These are phyloP conservation scores for Coilia nasus DNA, from an alignment of 2,797 vertebrate species.

Conservation along the genomic window DNA sequence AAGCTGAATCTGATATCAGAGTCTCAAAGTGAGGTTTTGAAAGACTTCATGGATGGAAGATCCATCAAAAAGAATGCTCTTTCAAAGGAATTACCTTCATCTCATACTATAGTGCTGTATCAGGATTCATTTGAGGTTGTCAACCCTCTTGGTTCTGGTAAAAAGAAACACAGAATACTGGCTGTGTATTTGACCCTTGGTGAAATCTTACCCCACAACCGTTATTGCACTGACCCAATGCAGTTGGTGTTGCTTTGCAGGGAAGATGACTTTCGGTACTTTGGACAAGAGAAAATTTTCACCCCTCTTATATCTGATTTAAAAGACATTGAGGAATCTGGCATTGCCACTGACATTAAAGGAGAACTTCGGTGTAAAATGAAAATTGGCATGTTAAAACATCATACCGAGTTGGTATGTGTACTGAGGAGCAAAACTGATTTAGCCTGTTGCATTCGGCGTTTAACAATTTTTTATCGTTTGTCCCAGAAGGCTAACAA, in stretches of 20 bases:
- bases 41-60: neutral
- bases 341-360: neutral
- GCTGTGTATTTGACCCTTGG: neutral
- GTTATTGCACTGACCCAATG: neutral
- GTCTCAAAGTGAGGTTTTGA: neutral
- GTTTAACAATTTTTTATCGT: too few relatives aligned
- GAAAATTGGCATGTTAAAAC: too few relatives aligned
- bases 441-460: too few relatives aligned
- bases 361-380: too few relatives aligned
- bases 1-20: too few relatives aligned
- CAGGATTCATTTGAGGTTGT: neutral
- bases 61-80: neutral
- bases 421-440: too few relatives aligned
- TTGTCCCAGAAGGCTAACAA: too few relatives aligned
- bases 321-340: neutral
- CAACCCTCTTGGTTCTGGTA: neutral
- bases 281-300: neutral
- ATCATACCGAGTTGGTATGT: too few relatives aligned
- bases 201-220: neutral
- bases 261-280: neutral
- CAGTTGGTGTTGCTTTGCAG: neutral
- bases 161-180: neutral
- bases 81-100: neutral
- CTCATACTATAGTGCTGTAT: neutral
- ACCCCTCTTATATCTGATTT: neutral